Evolutionary conservation across 2,113 vertebrate species (phyloP).

Genomic region (Clarias gariepinus): DNA sequence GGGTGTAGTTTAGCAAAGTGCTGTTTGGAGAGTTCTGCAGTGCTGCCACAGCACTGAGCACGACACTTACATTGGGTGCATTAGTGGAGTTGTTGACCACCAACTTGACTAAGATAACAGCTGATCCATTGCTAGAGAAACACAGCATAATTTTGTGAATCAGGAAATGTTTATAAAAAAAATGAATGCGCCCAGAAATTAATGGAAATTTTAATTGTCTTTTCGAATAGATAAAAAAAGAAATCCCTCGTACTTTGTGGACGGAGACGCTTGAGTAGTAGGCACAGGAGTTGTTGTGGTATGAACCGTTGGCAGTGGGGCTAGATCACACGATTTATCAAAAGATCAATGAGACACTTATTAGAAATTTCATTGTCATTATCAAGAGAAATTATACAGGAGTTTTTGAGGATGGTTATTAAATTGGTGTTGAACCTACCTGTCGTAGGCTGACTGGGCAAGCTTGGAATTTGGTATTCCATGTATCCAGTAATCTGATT

Average conservation of each 20-base stretch:
- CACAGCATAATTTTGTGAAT: no score
- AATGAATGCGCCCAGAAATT: no score
- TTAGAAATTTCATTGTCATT: not conserved
- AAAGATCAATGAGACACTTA: not conserved
- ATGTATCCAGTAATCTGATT: slow-evolving; percentile 4
- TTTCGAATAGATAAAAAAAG: no score
- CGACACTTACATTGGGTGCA: no score
- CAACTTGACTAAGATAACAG: no score
- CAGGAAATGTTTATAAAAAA: no score
- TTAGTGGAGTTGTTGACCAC: no score
- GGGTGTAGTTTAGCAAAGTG: not conserved
- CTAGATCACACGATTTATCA: not conserved
- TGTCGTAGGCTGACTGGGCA: no score
- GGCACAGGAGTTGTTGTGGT: not conserved
- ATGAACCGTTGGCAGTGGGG: not conserved
- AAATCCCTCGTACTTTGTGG: not conserved
- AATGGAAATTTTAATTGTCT: no score
- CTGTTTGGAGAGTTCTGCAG: not conserved
- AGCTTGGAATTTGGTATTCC: slow-evolving; percentile 1
- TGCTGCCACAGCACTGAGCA: not conserved
- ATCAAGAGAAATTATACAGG: not conserved
- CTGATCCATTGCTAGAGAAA: no score
- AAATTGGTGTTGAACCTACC: not conserved
- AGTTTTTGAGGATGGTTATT: not conserved
- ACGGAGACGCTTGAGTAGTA: not conserved